phyloP scores from a whole-genome alignment of 2,113 vertebrate species.

The Grammomys dolichurus region DNA sequence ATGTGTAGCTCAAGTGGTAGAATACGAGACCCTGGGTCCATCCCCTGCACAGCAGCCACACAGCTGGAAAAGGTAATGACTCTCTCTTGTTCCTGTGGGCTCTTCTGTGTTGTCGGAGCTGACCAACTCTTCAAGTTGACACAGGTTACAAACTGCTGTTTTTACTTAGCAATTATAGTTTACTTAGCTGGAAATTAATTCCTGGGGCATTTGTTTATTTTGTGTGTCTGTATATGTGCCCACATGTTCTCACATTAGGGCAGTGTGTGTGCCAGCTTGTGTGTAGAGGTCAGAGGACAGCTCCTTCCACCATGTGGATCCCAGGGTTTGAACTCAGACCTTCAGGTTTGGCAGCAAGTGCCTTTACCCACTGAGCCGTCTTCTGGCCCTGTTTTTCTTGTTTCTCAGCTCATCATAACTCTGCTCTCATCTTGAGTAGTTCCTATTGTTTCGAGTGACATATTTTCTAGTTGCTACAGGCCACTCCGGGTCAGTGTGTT shows the following conservation, averaged over 20 bases:
- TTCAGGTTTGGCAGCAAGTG: neutral
- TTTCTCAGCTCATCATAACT: neutral
- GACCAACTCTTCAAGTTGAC: neutral
- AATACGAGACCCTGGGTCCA: neutral
- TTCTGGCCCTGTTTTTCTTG: neutral
- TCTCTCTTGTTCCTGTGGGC: neutral
- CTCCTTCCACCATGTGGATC: neutral
- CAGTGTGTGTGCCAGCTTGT: neutral
- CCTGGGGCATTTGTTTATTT: too few relatives aligned
- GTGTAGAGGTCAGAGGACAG: neutral
- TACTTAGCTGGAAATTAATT: neutral
- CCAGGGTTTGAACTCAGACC: neutral
- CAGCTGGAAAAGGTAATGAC: neutral
- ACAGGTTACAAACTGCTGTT: neutral
- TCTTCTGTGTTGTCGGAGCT: neutral
- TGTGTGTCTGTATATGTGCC: neutral
- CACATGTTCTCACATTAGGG: neutral
- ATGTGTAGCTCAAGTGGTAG: neutral
- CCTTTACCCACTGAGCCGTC: neutral
- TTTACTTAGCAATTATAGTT: neutral
- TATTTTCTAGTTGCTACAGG: neutral
- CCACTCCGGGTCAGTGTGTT: neutral
- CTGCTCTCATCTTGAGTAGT: neutral
- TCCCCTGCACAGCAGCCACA: neutral
- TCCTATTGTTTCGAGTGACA: neutral